A percentile compares a stretch with the other conserved stretches of the same genome.
phyloP scores from a whole-genome alignment of 2,797 vertebrate species.

The Babyrousa celebensis region DNA sequence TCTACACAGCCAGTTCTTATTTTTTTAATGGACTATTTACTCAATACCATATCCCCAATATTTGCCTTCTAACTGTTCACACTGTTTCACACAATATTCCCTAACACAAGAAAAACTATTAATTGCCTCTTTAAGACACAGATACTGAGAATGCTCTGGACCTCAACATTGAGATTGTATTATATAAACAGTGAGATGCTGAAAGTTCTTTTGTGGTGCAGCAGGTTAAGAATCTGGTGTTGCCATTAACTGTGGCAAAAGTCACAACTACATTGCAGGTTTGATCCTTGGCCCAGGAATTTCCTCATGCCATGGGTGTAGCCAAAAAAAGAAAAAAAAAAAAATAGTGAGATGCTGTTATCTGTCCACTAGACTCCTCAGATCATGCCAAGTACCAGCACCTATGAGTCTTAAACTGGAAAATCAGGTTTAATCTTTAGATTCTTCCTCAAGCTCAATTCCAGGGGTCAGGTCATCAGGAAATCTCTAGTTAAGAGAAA shows the following conservation, averaged over 20 bases:
- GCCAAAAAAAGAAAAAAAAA: too few species aligned
- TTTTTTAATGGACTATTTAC: constrained; percentile 54
- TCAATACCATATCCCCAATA: neutral
- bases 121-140: constrained; percentile 18
- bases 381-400: neutral
- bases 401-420: neutral
- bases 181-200: neutral
- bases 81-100: neutral
- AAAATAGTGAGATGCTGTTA: neutral
- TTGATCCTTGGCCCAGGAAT: too few species aligned
- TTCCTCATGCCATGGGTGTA: too few species aligned
- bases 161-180: neutral
- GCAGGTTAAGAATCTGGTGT: too few species aligned
- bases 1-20: constrained; percentile 36
- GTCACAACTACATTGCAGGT: too few species aligned
- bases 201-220: too few species aligned
- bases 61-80: constrained; percentile 17
- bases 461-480: neutral
- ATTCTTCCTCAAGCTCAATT: constrained; percentile 16
- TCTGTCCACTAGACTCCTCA: neutral
- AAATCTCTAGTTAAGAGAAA: constrained; percentile 23
- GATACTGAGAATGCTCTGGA: neutral
- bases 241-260: too few species aligned
- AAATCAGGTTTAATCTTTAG: constrained; percentile 34
- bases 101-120: neutral